Evolutionary conservation across 2,797 vertebrate genomes (phyloP), one percentile per base, ranked within the genome.

Genomic region (Chromobotia macracanthus): DNA sequence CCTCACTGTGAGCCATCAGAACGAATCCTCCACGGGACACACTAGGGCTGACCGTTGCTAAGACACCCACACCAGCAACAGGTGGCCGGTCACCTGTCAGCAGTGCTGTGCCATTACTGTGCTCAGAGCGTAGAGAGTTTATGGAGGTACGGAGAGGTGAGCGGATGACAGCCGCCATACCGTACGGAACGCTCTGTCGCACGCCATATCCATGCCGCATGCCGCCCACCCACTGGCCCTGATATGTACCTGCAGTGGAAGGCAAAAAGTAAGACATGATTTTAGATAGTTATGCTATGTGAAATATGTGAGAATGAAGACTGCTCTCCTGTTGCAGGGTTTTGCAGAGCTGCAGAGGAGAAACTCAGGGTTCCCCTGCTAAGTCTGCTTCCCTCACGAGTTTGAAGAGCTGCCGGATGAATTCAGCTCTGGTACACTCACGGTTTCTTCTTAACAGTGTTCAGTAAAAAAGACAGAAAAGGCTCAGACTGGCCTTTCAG

Each of bases 81-180:
- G 3, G 93, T 91, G 76, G 60, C 23, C 89, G 0, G 91, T 93
- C 87, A 23, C 93, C 93, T 5, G 95, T 94, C 89, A 96, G 94
- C 90, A 97, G 90, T 1, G 96, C 97, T 0, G 96, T 94, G 67
- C 97, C 97, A 0, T 99, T 99, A 90, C 95, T 97, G 92, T 99
- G 97, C 91, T 99, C 97, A 0, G 93, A 94, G 87, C 97, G 97
- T 80, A 99, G 94, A 56, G 97, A 99, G 94, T 98, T 98, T 94
- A 99, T 98, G 88, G 97, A 99, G 10, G 97, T 98, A 83, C 97
- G 96, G 87, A 99, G 93, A 3, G 97, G 97, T 35, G 97, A 99
- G 87, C 97, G 95, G 90, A 99, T 99, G 90, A 98, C 96, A 1
- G 97, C 97, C 3, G 97, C 97, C 96, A 99, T 98, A 89, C 97